phyloP scores from a whole-genome alignment of 2,797 vertebrate species.

The Bufotes viridis region DNA sequence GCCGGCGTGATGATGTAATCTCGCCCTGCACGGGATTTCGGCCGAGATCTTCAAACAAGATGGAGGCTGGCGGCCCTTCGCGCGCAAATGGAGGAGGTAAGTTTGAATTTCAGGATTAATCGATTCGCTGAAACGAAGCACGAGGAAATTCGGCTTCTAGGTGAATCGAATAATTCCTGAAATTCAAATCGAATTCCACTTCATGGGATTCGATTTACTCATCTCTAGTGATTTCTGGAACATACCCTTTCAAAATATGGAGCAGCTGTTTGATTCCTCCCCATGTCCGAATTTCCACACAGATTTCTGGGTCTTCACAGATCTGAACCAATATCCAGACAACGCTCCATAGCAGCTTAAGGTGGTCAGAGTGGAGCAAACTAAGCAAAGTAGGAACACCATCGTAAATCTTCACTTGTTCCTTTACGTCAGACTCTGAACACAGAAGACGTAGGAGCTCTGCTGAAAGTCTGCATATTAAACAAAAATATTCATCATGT shows the following conservation, averaged over 20 bases:
- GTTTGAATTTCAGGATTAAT: no score
- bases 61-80: no score
- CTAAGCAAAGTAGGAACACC: constrained; percentile 87
- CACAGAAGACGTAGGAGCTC: constrained; percentile 88
- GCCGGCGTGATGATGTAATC: no score
- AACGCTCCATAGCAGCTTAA: constrained; percentile 86
- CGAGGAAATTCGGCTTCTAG: no score
- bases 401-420: constrained; percentile 84
- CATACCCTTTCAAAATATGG: constrained; percentile 81
- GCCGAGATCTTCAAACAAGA: no score
- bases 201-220: no score
- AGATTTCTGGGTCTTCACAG: constrained; percentile 85
- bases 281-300: constrained; percentile 85
- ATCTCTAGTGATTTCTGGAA: neutral
- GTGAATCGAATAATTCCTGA: no score
- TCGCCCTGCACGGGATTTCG: no score
- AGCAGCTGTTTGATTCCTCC: constrained; percentile 90
- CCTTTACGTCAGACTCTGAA: constrained; percentile 78
- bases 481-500: neutral
- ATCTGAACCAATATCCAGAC: constrained; percentile 92
- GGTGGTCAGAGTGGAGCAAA: constrained; percentile 84
- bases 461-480: constrained; percentile 77
- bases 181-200: no score
- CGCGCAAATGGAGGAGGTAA: no score
- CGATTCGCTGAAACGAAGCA: no score